Percentiles rank a stretch among this genome's conserved stretches.
Conservation (phyloP, 1,140 invertebrate genomes). For the Octopus bimaculoides region DNA sequence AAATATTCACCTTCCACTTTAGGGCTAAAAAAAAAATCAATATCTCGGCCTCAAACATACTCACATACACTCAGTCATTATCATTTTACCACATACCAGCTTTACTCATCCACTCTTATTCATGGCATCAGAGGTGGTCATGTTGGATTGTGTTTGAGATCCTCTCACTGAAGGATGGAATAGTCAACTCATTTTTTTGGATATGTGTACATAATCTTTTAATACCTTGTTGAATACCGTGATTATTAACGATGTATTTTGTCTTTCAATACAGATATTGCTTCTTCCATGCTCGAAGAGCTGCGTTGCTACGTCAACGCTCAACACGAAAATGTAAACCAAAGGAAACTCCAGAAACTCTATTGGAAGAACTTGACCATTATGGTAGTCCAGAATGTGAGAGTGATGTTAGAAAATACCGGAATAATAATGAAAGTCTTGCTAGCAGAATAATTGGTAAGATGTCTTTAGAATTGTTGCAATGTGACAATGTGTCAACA, state of each 20-base stretch:
- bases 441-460: constrained; percentile 45
- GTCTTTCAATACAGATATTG: constrained; percentile 63
- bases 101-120: too few species aligned
- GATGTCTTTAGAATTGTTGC: too few species aligned
- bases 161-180: too few species aligned
- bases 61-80: background rate
- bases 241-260: background rate
- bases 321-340: constrained; percentile 62
- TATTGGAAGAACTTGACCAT: constrained; percentile 57
- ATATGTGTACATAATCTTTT: too few species aligned
- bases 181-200: too few species aligned
- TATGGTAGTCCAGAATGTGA: constrained; percentile 28
- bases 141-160: too few species aligned
- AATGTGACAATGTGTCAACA: too few species aligned
- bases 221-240: too few species aligned
- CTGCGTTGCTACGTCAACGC: constrained; percentile 62
- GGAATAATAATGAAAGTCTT: constrained; percentile 25
- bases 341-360: constrained; percentile 63
- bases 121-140: too few species aligned
- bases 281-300: constrained; percentile 65
- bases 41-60: background rate
- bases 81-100: background rate
- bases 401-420: constrained; percentile 11
- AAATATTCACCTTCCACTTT: too few species aligned
- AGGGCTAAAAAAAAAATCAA: too few species aligned